These are phyloP conservation scores for Heterochromis multidens DNA, from an alignment of 2,113 vertebrate genomes.

Conservation along the genomic window DNA sequence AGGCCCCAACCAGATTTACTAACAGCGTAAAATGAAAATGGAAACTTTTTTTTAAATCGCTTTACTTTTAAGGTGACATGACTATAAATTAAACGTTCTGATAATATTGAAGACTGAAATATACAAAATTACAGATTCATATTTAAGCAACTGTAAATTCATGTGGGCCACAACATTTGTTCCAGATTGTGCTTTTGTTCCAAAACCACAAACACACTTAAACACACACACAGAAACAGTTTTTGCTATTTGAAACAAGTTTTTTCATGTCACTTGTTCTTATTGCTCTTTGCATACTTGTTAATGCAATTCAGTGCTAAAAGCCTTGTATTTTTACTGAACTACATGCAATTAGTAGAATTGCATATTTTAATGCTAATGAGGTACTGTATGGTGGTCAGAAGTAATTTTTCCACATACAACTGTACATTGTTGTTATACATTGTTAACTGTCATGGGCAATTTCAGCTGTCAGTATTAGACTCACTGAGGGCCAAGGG, in stretches of 20 bases:
- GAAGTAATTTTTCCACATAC: background rate
- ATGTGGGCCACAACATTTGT: background rate
- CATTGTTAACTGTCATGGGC: background rate
- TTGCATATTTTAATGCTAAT: background rate
- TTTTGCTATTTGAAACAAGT: background rate
- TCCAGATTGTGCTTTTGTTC: background rate
- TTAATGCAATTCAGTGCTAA: background rate
- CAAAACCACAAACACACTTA: constrained; percentile 7
- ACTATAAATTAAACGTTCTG: background rate
- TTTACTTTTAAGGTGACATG: background rate
- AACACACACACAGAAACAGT: background rate
- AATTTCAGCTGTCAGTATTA: background rate
- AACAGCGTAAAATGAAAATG: background rate
- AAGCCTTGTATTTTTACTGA: background rate
- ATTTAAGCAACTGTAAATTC: background rate
- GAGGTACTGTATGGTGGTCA: background rate
- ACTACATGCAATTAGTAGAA: background rate
- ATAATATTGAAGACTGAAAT: background rate
- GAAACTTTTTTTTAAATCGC: background rate
- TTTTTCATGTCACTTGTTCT: background rate
- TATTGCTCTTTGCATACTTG: constrained; percentile 18
- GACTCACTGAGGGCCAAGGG: background rate
- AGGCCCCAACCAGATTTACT: background rate
- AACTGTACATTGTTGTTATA: background rate
- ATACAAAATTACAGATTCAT: background rate